Base-by-base conservation (phyloP, 2,888 invertebrate species). In the Zeuzera pyrina region DNA sequence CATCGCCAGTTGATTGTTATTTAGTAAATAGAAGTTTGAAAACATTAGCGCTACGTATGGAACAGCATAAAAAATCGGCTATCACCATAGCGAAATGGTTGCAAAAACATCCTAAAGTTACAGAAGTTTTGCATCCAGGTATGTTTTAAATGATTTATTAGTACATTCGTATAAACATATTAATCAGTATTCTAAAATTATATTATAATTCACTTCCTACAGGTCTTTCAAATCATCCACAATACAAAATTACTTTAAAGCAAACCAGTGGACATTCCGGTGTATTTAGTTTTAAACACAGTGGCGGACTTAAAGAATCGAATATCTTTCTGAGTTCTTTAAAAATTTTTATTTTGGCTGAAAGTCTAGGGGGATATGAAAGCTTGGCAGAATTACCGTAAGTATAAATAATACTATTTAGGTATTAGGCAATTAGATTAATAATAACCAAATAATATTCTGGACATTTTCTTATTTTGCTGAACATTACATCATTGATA, bases 1-100 rank as follows among this genome's bases (percentile, higher is more conserved):
- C 99, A 2, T 94, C 98, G 0, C 97, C 99, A 0, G 96, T 97
- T 62, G 99, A 99, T 68, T 98, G 98, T 67, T 94, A 90, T 62
- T 86, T 96, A 60, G 96, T 97, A 0, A 95, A 94, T 60, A 88
- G 96, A 41, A 95, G 98, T 55, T 76, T 98, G 37, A 98, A 98
- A 79, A 99, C 98, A 0, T 84, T 99, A 14, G 91, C 93, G 3
- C 52, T 98, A 14, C 86, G 98, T 33, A 98, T 99, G 98, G 88
- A 92, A 43, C 89, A 91, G 45, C 97, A 98, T 66, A 91, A 90
- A 73, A 86, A 86, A 39, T 97, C 91, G 43, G 90, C 91, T 0
- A 50, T 94, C 33, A 79, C 84, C 1, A 87, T 98, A 19, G 98
- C 95, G 0, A 86, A 89, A 43, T 97, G 88, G 81, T 79, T 99